Base-by-base conservation (phyloP, 2,113 vertebrate genomes). In the Propithecus coquereli region DNA sequence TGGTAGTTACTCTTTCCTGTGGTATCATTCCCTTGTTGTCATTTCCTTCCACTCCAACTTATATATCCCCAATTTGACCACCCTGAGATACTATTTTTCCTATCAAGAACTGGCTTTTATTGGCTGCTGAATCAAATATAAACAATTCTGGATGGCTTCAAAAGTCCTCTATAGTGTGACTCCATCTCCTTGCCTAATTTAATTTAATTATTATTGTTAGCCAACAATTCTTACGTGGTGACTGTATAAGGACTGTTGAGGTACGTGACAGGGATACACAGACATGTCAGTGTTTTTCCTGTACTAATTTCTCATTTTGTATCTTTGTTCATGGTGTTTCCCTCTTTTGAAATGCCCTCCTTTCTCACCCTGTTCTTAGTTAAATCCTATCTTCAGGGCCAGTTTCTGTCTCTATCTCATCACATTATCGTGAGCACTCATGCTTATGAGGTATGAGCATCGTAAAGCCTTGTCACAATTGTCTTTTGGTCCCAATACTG, bases 51-150 rank as follows among this genome's bases (percentile, higher is more conserved):
- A 32, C 73, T 79, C 22, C 10, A 27, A 32, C 22, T 92, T 79
- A 4, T 16, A 57, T 81, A 57, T 74, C 52, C 13, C 8, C 65
- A 85, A n/a, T 93, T 74, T 96, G 88, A 47, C 23, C 17, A n/a
- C 66, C 18, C 10, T 25, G 20, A 80, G 70, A 59, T 63, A 80
- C 10, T 79, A 6, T 73, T 80, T 87, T 85, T 91, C 18, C 73
- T 61, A 77, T 59, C 6, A 89, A 40, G 73, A 52, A 85, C n/a
- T 95, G 43, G 17, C 45, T 81, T 74, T 89, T 84, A 71, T 27
- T 97, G 54, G 50, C 66, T 94, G 20, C 83, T 94, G 20, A 91
- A 76, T 93, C 59, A 94, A 66, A 73, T 96, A 63, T 81, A 89
- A 88, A 81, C 20, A 54, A 16, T 73, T 93, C 30, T 52, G 23